Percentiles rank a stretch among this genome's conserved stretches.
These are phyloP conservation scores for Lamprotornis superbus DNA, from an alignment of 2,113 vertebrate genomes.

Conservation along the genomic window DNA sequence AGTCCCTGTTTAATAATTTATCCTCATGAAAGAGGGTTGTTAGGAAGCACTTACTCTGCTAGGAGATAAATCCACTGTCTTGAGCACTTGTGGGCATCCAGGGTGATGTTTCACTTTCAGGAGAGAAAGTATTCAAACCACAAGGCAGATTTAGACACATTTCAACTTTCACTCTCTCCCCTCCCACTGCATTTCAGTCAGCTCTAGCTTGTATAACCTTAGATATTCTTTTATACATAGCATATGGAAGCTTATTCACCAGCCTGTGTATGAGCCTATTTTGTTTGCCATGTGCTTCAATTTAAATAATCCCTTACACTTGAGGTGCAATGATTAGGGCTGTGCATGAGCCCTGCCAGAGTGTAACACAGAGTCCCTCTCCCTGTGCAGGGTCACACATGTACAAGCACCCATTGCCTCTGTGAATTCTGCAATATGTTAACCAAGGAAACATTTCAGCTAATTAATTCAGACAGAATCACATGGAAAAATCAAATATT, in stretches of 20 bases:
- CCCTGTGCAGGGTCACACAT: background rate
- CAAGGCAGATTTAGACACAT: background rate
- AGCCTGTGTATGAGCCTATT: background rate
- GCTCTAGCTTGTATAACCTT: background rate
- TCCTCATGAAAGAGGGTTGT: background rate
- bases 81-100: background rate
- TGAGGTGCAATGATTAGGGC: background rate
- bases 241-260: background rate
- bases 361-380: background rate
- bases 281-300: background rate
- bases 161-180: background rate
- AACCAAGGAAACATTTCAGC: background rate
- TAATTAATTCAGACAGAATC: conserved; percentile 22
- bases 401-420: background rate
- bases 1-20: background rate
- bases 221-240: background rate
- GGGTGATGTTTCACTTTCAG: background rate
- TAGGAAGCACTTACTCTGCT: background rate
- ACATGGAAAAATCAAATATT: background rate
- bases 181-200: background rate
- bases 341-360: background rate
- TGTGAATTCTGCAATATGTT: conserved; percentile 19
- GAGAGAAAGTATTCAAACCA: background rate
- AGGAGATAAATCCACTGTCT: background rate
- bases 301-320: background rate